Evolutionary conservation across 2,113 vertebrate genomes (phyloP), one percentile per base, ranked within the genome.

Genomic region (Psophia crepitans): DNA sequence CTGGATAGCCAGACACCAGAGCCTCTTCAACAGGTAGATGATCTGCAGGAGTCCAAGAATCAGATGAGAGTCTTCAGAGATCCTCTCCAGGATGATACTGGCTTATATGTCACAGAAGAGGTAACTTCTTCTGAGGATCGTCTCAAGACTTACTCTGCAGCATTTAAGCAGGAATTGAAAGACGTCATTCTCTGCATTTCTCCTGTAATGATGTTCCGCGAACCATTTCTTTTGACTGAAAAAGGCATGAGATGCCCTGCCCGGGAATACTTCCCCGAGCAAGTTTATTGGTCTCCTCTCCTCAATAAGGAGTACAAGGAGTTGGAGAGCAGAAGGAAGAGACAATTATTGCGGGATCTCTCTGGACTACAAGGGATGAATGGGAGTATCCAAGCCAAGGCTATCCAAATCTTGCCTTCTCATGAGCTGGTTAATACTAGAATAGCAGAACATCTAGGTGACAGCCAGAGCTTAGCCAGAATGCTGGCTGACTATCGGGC

Each of bases 141-240:
- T 19, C 98, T 99, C 12, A 99, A 99, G 96, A 98, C 98, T 54
- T 98, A 99, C 46, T 99, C 99, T 18, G 96, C 98, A 44, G 98
- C 98, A 32, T 99, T 99, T 97, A 99, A 99, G 63, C 99, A 99
- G 94, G 99, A 99, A 92, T 91, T 99, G 37, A 99, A 99, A 97
- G 99, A 99, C 74, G 98, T 99, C 70, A 99, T 99, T 96, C 98
- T 99, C 32, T 99, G 99, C 80, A 99, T 99, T 90, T 99, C 99
- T 6, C 99, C 99, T 41, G 99, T 99, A 65, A 98, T 99, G 96
- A 98, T 98, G 5, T 99, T 99, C 83, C 98, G 97, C 41, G 99
- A 99, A 75, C 99, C 99, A 1, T 99, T 99, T 93, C 98, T 99
- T 54, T 98, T 99, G 71, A 99, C 98, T 3, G 98, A 98, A 11